Base-by-base conservation (phyloP, 2,113 vertebrate species). In the Hyaena hyaena region DNA sequence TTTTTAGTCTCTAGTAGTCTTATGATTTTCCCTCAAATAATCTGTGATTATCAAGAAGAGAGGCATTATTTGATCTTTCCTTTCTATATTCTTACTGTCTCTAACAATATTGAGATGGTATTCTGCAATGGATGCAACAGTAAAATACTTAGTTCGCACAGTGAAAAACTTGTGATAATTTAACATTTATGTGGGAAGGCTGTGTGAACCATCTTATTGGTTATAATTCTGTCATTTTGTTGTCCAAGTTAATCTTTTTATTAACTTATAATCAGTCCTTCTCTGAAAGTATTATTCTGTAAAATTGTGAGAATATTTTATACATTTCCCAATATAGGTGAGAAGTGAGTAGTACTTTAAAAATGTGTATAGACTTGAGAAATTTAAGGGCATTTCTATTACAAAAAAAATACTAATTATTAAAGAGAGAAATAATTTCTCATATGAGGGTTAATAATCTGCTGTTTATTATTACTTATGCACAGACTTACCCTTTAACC, bases 201-300 rank as follows among this genome's bases (percentile, higher is more conserved):
- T 17, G 9, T 63, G 48, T 9, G 39, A 86, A 77, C n/a, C 77
- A 87, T 88, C 14, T 43, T 80, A 53, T 73, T 93, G 87, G 7
- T 73, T 90, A 69, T 4, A 17, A 33, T 84, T 95, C 31, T 96
- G 35, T 84, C 33, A 73, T 92, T 90, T 23, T 74, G 11, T 45
- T 87, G 39, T 76, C 19, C 55, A 89, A 95, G 50, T 94, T 92
- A 77, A 96, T 86, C 50, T 91, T 91, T 74, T 74, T 55, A 73
- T 87, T 90, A 94, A 71, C 35, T 73, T 84, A n/a, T 39, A 55
- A 71, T 73, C 8, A 86, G 17, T 66, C 12, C 81, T 96, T 93
- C 69, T 26, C 24, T 58, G 11, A 90, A 95, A 77, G 84, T 66
- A 79, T 84, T 88, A 89, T 77, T 86, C 33, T 33, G 0, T 66